These are phyloP conservation scores for Chelonus formosanus DNA, from an alignment of 2,888 invertebrate species.

Conservation along the genomic window DNA sequence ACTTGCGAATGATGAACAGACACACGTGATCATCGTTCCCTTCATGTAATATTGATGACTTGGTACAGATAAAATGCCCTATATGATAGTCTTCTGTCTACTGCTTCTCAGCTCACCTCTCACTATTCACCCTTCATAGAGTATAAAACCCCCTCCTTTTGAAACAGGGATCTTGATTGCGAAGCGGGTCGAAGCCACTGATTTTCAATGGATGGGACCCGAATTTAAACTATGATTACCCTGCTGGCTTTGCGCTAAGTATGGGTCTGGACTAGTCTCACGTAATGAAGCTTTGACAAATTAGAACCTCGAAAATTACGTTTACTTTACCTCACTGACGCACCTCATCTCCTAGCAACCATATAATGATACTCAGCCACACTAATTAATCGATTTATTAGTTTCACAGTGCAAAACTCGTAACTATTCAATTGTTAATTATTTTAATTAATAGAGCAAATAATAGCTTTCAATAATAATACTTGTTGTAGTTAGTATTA, in stretches of 20 bases:
- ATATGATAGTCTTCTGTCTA: constrained; percentile 56
- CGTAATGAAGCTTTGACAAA: constrained; percentile 65
- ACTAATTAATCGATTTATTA: constrained; percentile 48
- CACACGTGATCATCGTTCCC: constrained; percentile 44
- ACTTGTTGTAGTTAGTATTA: too few species aligned
- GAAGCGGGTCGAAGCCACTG: constrained; percentile 62
- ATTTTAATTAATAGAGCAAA: not conserved
- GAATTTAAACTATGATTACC: constrained; percentile 66
- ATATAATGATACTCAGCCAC: constrained; percentile 23
- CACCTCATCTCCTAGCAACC: constrained; percentile 13
- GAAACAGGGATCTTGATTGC: constrained; percentile 57
- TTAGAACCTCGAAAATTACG: constrained; percentile 61
- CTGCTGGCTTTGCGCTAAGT: constrained; percentile 56
- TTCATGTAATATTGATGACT: constrained; percentile 65
- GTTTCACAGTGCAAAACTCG: constrained; percentile 2
- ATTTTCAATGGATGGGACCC: constrained; percentile 65
- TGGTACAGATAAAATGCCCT: constrained; percentile 61
- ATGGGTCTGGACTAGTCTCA: constrained; percentile 56
- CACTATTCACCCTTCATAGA: constrained; percentile 37
- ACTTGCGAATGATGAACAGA: not conserved
- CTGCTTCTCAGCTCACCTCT: constrained; percentile 34
- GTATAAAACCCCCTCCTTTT: constrained; percentile 36
- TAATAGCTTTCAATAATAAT: not conserved
- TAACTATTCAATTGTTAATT: constrained; percentile 6
- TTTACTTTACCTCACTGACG: constrained; percentile 48